Conservation (phyloP, 2,113 vertebrate genomes). For the Corythoichthys intestinalis region DNA sequence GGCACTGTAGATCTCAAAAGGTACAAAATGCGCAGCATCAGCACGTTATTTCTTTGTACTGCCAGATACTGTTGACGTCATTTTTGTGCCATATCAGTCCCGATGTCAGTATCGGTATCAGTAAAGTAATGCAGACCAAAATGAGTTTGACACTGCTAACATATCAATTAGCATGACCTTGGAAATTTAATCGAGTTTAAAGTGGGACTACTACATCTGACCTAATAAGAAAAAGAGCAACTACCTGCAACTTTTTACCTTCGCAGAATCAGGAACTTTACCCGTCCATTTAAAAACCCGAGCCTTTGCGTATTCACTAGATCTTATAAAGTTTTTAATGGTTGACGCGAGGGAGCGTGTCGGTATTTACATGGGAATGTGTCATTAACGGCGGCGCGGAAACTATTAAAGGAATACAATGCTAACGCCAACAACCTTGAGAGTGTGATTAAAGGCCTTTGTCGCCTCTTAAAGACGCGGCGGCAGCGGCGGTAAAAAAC, state of each 20-base stretch:
- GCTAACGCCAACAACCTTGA: conserved; percentile 93
- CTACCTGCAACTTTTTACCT: not conserved
- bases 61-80: too few relatives aligned
- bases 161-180: too few relatives aligned
- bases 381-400: conserved; percentile 95
- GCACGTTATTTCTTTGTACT: too few relatives aligned
- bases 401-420: conserved; percentile 98
- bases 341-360: conserved; percentile 78
- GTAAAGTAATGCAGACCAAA: too few relatives aligned
- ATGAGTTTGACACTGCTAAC: too few relatives aligned
- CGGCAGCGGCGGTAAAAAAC: conserved; percentile 72
- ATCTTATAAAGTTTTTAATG: conserved; percentile 91
- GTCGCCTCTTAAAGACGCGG: conserved; percentile 86
- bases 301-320: conserved; percentile 84
- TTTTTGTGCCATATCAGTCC: too few relatives aligned
- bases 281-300: conserved; percentile 63
- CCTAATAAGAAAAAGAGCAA: not conserved
- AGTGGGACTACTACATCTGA: not conserved
- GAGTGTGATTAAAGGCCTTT: conserved; percentile 98
- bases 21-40: too few relatives aligned
- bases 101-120: too few relatives aligned
- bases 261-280: not conserved
- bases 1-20: too few relatives aligned
- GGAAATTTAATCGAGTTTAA: too few relatives aligned
- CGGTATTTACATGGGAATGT: conserved; percentile 92